Conservation (phyloP, 2,113 vertebrate genomes). For the Siniperca knerii region DNA sequence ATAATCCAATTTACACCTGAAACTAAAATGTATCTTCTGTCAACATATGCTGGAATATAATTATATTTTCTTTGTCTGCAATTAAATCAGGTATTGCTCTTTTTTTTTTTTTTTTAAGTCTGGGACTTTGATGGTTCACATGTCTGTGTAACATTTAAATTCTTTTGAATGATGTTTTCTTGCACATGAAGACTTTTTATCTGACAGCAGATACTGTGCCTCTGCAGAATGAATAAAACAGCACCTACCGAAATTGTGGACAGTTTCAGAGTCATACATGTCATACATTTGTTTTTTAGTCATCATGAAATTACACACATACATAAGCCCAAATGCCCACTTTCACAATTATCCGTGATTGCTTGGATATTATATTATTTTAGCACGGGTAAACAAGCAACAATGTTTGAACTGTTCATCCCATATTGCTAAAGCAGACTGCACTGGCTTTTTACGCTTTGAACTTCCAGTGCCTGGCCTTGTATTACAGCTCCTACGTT, state of each 20-base stretch:
- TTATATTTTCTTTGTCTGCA: background rate
- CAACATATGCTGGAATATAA: background rate
- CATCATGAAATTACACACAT: background rate
- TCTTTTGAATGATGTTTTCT: background rate
- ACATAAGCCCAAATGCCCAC: background rate
- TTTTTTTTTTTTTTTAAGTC: too few species aligned
- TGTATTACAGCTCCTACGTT: background rate
- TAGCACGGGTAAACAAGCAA: background rate
- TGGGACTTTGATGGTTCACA: background rate
- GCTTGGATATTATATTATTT: background rate
- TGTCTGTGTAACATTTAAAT: background rate
- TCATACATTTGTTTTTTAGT: background rate
- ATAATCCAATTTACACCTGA: slow-evolving; percentile 9
- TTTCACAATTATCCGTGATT: background rate
- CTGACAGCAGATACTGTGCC: background rate
- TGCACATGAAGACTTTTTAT: background rate
- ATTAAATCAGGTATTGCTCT: background rate
- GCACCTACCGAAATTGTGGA: background rate
- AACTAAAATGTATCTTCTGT: slow-evolving; percentile 3
- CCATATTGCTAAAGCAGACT: background rate
- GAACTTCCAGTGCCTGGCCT: background rate
- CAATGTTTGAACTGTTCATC: background rate
- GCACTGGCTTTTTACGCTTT: slow-evolving; percentile 10
- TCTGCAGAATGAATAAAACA: background rate
- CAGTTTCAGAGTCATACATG: background rate